phyloP scores from a whole-genome alignment of 2,797 vertebrate genomes.

The Lerista edwardsae region DNA sequence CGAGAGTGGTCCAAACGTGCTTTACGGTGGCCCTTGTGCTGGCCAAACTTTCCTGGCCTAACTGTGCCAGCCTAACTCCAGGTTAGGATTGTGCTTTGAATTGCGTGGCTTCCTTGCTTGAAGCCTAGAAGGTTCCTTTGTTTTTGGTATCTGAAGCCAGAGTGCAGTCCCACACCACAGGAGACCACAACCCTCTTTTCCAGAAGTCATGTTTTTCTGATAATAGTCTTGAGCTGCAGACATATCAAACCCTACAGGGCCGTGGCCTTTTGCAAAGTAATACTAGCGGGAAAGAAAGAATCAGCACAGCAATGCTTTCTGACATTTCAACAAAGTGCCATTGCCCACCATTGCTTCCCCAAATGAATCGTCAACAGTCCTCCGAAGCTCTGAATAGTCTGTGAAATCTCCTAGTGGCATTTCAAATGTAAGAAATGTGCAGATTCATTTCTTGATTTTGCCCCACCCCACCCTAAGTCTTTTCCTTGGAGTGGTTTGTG shows the following conservation, averaged over 20 bases:
- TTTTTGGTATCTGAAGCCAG: background rate
- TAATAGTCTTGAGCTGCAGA: background rate
- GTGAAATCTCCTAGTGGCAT: background rate
- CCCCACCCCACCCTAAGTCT: background rate
- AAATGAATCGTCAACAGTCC: background rate
- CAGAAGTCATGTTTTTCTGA: constrained; percentile 17
- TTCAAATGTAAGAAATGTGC: background rate
- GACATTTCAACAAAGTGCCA: constrained; percentile 14
- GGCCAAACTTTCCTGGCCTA: too few relatives aligned
- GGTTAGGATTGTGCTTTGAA: too few relatives aligned
- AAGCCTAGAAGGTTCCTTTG: background rate
- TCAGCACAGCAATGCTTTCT: constrained; percentile 5
- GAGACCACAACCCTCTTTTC: background rate
- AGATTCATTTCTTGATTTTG: background rate
- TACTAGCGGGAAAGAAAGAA: background rate
- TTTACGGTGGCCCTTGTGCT: too few relatives aligned
- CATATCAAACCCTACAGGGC: constrained; percentile 9
- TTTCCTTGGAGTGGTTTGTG: background rate
- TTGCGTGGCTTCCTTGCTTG: background rate
- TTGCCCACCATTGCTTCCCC: background rate
- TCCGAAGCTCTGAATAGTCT: background rate
- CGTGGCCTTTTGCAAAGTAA: background rate
- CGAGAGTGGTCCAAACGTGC: too few relatives aligned
- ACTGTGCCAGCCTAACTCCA: too few relatives aligned
- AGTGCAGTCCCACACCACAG: background rate